Base-by-base conservation (phyloP, 2,113 vertebrate species). In the Lucifuga dentata region DNA sequence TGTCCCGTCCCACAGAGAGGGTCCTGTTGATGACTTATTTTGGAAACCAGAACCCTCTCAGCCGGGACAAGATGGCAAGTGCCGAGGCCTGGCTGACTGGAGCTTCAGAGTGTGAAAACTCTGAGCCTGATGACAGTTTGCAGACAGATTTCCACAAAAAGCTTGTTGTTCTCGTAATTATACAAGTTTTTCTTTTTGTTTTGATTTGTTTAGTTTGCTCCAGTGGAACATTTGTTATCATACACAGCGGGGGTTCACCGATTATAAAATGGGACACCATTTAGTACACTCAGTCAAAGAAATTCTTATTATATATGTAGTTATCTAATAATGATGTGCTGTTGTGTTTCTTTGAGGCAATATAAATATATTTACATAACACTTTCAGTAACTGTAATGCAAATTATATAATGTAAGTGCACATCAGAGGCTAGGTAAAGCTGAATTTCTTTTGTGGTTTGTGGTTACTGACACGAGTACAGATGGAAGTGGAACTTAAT, bases 21-120 rank as follows among this genome's bases (percentile, higher is more conserved):
- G 79, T 85, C 84, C 86, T 91, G 90, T 91, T 88, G 87, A 91
- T 89, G 84, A 92, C 87, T 89, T 91, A 90, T 89, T 93, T 93
- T 92, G 90, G 89, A 90, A 92, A 89, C 87, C 79, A 87, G 84
- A 90, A 89, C 85, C 88, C 87, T 91, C 86, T 92, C 86, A 89
- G 88, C 86, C 83, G 39, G 79, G 86, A 87, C 86, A 84, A 88
- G 85, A 92, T 91, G 92, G 84, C 86, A 87, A 93, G 90, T 92
- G 91, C 93, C 82, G 56, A 86, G 86, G 80, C 75, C 80, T 86
- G 89, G 82, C 89, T 84, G 87, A 77, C 87, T 74, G 80, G 67
- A 73, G 76, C 82, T 87, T 84, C 85, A 92, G 87, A 91, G 91
- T 94, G 90, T 93, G 90, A 92, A 91, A 93, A 90, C 81, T 56